A percentile compares a stretch with the other conserved stretches of the same genome.
Evolutionary conservation across 2,888 invertebrate species (phyloP).

Genomic region (Phortica okadai): DNA sequence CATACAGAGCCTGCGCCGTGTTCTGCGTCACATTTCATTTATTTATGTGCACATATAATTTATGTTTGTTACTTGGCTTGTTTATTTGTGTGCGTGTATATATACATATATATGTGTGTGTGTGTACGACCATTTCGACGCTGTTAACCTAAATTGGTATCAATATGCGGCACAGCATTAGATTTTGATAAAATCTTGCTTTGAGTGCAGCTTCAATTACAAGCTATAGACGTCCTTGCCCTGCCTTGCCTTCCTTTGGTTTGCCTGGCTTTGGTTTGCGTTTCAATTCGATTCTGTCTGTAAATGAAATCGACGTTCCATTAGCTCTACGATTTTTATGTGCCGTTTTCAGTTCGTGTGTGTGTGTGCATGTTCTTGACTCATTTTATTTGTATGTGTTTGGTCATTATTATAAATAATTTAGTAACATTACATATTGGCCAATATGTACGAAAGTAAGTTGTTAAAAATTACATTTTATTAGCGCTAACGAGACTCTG

Average conservation of each 20-base stretch:
- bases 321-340: constrained; percentile 13
- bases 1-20: not conserved
- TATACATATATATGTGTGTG: not conserved
- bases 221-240: not conserved
- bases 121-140: not conserved
- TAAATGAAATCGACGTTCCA: constrained; percentile 16
- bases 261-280: too few species aligned
- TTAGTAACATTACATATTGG: constrained; percentile 54
- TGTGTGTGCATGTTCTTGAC: not conserved
- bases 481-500: constrained; percentile 42
- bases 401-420: constrained; percentile 65
- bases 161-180: constrained; percentile 22
- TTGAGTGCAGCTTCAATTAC: constrained; percentile 4
- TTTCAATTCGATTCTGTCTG: not conserved
- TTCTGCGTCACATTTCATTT: constrained; percentile 39
- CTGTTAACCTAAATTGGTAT: constrained; percentile 34
- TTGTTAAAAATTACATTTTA: constrained; percentile 70
- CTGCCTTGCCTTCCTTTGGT: not conserved
- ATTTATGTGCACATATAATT: constrained; percentile 59
- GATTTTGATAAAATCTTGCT: constrained; percentile 22
- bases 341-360: not conserved
- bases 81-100: constrained; percentile 40
- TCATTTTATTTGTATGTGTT: constrained; percentile 11
- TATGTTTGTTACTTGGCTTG: constrained; percentile 45
- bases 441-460: constrained; percentile 61